Conservation (phyloP, 2,797 vertebrate species). For the Eulemur rubriventer region DNA sequence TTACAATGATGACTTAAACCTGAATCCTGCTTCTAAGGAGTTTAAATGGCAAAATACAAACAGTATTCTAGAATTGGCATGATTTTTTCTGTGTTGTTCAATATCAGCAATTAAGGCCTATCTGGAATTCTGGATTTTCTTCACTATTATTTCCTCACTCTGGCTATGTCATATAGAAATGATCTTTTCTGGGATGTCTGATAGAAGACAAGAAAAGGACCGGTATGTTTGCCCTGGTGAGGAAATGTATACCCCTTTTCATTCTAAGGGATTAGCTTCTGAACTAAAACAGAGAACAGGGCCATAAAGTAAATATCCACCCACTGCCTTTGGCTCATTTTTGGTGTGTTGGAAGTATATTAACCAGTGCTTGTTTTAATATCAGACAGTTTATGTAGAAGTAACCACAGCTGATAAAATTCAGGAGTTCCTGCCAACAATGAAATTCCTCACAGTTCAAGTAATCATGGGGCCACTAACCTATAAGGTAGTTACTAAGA, state of each 20-base stretch:
- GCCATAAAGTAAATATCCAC: background rate
- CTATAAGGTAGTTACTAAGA: slow-evolving; percentile 25
- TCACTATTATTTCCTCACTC: background rate
- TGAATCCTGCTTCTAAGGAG: background rate
- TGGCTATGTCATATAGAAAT: background rate
- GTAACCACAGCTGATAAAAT: slow-evolving; percentile 59
- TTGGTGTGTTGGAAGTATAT: slow-evolving; percentile 26
- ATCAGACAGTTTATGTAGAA: slow-evolving; percentile 57
- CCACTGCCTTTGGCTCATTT: background rate
- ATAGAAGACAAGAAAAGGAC: background rate
- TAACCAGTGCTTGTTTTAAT: slow-evolving; percentile 39
- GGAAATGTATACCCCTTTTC: background rate
- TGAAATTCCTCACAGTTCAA: slow-evolving; percentile 65
- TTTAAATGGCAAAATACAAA: background rate
- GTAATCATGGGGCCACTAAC: slow-evolving; percentile 29
- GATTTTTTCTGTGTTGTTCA: background rate
- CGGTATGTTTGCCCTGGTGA: background rate
- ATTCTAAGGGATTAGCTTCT: background rate
- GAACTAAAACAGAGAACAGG: slow-evolving; percentile 6
- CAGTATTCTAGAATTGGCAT: background rate
- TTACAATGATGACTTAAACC: background rate
- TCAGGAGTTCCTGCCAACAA: slow-evolving; percentile 5
- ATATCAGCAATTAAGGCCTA: background rate
- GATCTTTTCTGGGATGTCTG: background rate
- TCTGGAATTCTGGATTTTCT: background rate